A percentile compares a stretch with the other conserved stretches of the same genome.
phyloP scores from a whole-genome alignment of 1,140 invertebrate genomes.

The Manduca sexta region DNA sequence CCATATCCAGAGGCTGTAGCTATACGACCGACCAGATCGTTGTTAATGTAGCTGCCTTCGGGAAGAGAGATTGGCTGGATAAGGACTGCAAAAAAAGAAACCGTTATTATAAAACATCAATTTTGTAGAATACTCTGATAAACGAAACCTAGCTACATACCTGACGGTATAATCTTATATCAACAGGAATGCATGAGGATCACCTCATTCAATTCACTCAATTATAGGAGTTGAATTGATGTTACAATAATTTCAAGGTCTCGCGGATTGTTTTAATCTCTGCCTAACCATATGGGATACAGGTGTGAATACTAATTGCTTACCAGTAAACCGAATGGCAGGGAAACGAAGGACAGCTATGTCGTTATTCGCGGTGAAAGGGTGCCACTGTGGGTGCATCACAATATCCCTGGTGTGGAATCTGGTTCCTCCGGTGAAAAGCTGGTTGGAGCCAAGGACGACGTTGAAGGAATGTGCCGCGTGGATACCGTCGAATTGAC shows the following conservation, averaged over 20 bases:
- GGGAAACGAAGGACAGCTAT: conserved; percentile 11
- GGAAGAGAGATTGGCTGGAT: conserved; percentile 13
- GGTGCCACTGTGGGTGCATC: conserved; percentile 12
- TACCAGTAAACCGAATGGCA: conserved; percentile 2
- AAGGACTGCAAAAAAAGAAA: conserved; percentile 5
- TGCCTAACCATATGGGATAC: too few species aligned
- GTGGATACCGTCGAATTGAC: conserved; percentile 26
- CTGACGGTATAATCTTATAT: too few species aligned
- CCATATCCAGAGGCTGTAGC: conserved; percentile 19
- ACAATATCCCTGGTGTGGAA: conserved; percentile 3
- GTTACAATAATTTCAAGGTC: too few species aligned
- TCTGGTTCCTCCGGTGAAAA: conserved; percentile 15
- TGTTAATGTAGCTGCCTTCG: conserved; percentile 10
- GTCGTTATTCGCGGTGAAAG: conserved; percentile 6
- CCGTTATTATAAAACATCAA: too few species aligned
- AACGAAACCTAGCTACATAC: too few species aligned
- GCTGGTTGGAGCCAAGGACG: conserved; percentile 14
- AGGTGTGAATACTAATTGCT: neutral
- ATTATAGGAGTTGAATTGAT: too few species aligned
- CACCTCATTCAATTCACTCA: too few species aligned
- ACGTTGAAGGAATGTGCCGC: conserved; percentile 8
- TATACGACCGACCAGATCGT: conserved; percentile 8
- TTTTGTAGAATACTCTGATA: too few species aligned
- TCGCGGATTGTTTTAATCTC: too few species aligned
- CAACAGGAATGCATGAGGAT: too few species aligned